phyloP scores from a whole-genome alignment of 2,113 vertebrate genomes.

The Gorsachius goisagi region DNA sequence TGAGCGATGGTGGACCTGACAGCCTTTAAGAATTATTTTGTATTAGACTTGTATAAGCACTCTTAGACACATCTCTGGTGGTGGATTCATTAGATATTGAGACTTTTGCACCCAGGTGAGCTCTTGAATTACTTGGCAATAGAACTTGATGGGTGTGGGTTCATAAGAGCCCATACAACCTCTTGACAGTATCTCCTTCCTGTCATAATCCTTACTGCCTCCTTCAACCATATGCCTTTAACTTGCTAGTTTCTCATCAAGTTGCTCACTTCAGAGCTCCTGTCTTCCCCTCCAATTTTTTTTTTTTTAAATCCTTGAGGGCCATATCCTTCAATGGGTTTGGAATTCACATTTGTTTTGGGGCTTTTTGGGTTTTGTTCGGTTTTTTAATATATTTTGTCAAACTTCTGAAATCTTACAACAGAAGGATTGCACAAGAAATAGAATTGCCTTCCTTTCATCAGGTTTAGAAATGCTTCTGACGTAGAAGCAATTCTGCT shows the following conservation, averaged over 20 bases:
- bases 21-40: not conserved
- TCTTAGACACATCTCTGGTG: not conserved
- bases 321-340: not conserved
- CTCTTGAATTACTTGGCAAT: not conserved
- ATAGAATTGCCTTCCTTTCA: not conserved
- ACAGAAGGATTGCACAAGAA: not conserved
- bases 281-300: not conserved
- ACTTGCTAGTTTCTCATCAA: not conserved
- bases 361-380: not conserved
- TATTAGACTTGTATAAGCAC: not conserved
- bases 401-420: not conserved
- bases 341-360: not conserved
- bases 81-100: not conserved
- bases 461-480: not conserved
- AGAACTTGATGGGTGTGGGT: not conserved
- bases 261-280: not conserved
- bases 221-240: not conserved
- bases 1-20: not conserved
- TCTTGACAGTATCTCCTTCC: not conserved
- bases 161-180: not conserved
- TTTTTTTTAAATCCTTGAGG: not conserved
- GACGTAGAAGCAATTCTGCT: not conserved
- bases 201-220: not conserved
- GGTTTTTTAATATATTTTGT: not conserved
- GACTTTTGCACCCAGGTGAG: not conserved